Evolutionary conservation across 2,888 invertebrate species (phyloP), one percentile per base, ranked within the genome.

Genomic region (Magallana nippona): DNA sequence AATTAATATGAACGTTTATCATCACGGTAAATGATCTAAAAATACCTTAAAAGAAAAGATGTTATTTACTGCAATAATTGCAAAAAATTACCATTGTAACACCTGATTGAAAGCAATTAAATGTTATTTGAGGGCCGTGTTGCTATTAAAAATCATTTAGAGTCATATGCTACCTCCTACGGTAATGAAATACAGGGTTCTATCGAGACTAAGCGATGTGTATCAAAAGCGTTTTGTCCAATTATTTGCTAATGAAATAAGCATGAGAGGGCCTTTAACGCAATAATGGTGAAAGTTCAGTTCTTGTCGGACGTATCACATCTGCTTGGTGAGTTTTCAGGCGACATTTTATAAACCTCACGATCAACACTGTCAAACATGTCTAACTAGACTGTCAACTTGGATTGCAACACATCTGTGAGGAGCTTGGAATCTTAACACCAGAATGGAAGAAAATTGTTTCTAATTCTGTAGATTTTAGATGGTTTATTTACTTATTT

Each of bases 141-240:
- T 71, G 71, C 22, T 71, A 71, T 71, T 71, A 71, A 71, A 71
- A 71, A 71, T 71, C 71, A 71, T 32, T 71, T 71, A 71, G 5
- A 71, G 32, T 71, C 71, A 27, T 27, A 71, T 71, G 22, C 32
- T 71, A 10, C 71, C 71, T 71, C 71, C 71, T 71, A 71, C 71
- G 27, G 10, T 71, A 15, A 71, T 71, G 27, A 71, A 63, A 71
- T 13, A 27, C 71, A 32, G 32, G 22, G 22, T 32, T 15, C 22
- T 27, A 22, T 32, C 71, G 60, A 15, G 60, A 60, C n/a, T 15
- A 17, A 15, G 71, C 32, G 71, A 71, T 71, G 27, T 71, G 71
- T 71, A 71, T 71, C 32, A 32, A 71, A 71, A 32, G 15, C 44
- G 44, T 44, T 44, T 44, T 44, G 71, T 13, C n/a, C 71, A 71